These are phyloP conservation scores for Calycopis cecrops DNA, from an alignment of 1,140 invertebrate species.

Conservation along the genomic window DNA sequence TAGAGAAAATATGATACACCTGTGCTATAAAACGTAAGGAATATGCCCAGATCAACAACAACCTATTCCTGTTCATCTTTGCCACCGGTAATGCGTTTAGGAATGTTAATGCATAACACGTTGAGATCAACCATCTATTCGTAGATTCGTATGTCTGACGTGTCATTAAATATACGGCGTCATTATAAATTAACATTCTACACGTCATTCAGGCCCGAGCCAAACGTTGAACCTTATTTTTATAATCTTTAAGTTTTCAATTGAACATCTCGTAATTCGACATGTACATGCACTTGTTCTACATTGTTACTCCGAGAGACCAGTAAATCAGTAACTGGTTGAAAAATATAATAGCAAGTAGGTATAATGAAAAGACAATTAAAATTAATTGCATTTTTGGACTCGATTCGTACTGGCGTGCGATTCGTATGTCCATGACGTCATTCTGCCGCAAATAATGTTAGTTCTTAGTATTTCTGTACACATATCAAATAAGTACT, in stretches of 20 bases:
- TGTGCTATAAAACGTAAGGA: too few species aligned
- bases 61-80: too few species aligned
- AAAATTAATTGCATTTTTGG: constrained; percentile 17
- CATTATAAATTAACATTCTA: background rate
- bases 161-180: background rate
- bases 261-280: background rate
- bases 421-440: background rate
- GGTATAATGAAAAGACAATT: constrained; percentile 8
- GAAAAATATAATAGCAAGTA: background rate
- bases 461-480: too few species aligned
- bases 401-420: constrained; percentile 7
- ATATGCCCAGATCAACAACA: too few species aligned
- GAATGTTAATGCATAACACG: too few species aligned
- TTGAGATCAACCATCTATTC: too few species aligned
- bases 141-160: background rate
- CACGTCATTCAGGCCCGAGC: background rate
- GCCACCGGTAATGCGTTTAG: too few species aligned
- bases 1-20: too few species aligned
- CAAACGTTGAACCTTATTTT: background rate
- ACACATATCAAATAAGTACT: too few species aligned
- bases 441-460: too few species aligned
- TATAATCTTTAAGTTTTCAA: background rate
- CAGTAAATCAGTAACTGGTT: background rate
- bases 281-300: background rate
- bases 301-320: background rate